Evolutionary conservation across 2,888 invertebrate species (phyloP).

Genomic region (Sicus ferrugineus): DNA sequence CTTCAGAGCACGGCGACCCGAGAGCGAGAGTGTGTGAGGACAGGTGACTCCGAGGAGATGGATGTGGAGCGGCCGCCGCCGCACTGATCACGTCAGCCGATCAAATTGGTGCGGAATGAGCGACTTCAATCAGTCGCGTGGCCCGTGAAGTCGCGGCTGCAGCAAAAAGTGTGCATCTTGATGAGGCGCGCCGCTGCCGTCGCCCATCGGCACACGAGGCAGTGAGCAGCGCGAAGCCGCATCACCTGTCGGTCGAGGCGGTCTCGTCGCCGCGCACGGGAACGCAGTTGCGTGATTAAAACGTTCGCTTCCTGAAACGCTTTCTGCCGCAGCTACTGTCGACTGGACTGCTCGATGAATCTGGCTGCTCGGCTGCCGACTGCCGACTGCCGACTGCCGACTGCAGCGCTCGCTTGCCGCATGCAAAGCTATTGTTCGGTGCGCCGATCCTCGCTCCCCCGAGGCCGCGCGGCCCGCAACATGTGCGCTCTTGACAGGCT

Average conservation of each 20-base stretch:
- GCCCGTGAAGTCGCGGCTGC: constrained; percentile 35
- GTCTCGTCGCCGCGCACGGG: constrained; percentile 13
- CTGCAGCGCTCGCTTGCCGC: not conserved
- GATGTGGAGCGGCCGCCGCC: not conserved
- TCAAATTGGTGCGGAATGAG: constrained; percentile 34
- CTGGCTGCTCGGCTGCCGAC: constrained; percentile 5
- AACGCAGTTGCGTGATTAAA: constrained; percentile 34
- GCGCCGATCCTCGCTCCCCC: too few relatives aligned
- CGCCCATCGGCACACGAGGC: constrained; percentile 13
- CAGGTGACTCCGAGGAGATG: constrained; percentile 28
- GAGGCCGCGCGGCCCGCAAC: not conserved
- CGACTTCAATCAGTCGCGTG: constrained; percentile 41
- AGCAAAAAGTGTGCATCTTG: constrained; percentile 17
- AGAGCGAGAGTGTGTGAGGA: constrained; percentile 11
- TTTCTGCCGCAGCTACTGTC: not conserved
- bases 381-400: constrained; percentile 1
- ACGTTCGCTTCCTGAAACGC: constrained; percentile 31
- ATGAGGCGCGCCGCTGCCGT: constrained; percentile 4
- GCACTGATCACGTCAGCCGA: constrained; percentile 21
- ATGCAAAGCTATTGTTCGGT: constrained; percentile 12
- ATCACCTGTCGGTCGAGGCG: constrained; percentile 6
- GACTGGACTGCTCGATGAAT: constrained; percentile 8
- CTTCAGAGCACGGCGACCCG: constrained; percentile 11
- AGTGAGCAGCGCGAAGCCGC: not conserved
- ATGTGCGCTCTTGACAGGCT: not conserved